Base-by-base conservation (phyloP, 2,113 vertebrate genomes). In the Xiphophorus maculatus region DNA sequence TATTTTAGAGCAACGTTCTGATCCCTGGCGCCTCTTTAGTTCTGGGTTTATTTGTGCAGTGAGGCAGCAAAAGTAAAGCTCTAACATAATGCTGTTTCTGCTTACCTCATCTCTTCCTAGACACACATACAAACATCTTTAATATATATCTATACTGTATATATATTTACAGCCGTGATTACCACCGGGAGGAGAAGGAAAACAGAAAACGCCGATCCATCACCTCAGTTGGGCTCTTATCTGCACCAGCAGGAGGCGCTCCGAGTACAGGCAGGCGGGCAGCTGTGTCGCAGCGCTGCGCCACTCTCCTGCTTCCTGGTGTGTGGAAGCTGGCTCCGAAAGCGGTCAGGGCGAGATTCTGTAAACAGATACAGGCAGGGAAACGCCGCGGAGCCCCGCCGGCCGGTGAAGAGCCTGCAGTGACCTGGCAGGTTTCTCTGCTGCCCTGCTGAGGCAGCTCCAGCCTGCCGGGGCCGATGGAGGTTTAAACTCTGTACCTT, bases 201-300 rank as follows among this genome's bases (percentile, higher is more conserved):
- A 28, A 8, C 7, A 60, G 27, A 42, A 22, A 42, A 40, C 12
- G 15, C 28, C 0, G 0, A n/a, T 28, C 13, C 32, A 33, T n/a
- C 11, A 25, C 71, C 8, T 5, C 44, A 77, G 77, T 71, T 73
- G 11, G 81, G 19, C 4, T 32, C 10, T 4, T 0, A 32, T 65
- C 62, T 64, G 0, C 29, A 81, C 89, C 92, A 91, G 88, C 76
- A 88, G 89, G 68, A 65, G 91, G 88, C 71, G 90, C 85, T 68
- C 83, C 22, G 61, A 32, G 69, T 77, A 33, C 88, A 86, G 69
- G 62, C 73, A 80, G 30, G 62, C n/a, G 0, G 48, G 29, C 66
- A 76, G 69, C 69, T 69, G 85, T 92, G 92, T 93, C 91, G 93
- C 93, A 93, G 86, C 84, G 33, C 82, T 94, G 94, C 94, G 93